Evolutionary conservation across 2,888 invertebrate species (phyloP), one percentile per base, ranked within the genome.

Genomic region (Cynaeus angustus): DNA sequence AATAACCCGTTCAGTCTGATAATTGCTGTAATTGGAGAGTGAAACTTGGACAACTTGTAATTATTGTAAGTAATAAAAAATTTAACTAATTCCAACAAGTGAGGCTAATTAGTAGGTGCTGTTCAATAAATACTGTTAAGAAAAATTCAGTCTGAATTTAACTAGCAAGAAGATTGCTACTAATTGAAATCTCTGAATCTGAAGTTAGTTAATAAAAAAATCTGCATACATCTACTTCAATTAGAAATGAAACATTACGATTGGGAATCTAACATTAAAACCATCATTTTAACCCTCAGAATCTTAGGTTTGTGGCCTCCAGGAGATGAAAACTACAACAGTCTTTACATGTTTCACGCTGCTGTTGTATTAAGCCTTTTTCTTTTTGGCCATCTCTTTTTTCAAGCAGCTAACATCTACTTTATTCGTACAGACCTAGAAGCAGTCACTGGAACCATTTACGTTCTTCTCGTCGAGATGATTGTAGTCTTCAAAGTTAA

Each of bases 331-430:
- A 28, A 5, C 5, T 58, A 58, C 46, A 58, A 58, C 45, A 14
- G 12, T 6, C 7, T 55, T 8, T 66, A 66, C 14, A 10, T 12
- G n/a, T 5, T 66, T 4, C 43, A 66, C 46, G 14, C 66, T 5
- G 13, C 21, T 3, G 16, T 21, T 8, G 7, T 48, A 0, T 8
- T 66, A 7, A 12, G 10, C 10, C 1, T 56, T 6, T 37, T 55
- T 13, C 21, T 56, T n/a, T n/a, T 66, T 1, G 48, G 30, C 7
- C 45, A 66, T 21, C 21, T 48, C n/a, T 37, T 58, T 7, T 56
- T 37, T 26, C 66, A 66, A 66, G 48, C 26, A n/a, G 46, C 56
- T 10, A 66, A 56, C 33, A 30, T 53, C 10, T 48, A 53, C n/a
- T 45, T 56, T 10, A 58, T 48, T 9, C 13, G 37, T 10, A 33